Base-by-base conservation (phyloP, 1,140 invertebrate genomes). In the Cheumatopsyche charites region DNA sequence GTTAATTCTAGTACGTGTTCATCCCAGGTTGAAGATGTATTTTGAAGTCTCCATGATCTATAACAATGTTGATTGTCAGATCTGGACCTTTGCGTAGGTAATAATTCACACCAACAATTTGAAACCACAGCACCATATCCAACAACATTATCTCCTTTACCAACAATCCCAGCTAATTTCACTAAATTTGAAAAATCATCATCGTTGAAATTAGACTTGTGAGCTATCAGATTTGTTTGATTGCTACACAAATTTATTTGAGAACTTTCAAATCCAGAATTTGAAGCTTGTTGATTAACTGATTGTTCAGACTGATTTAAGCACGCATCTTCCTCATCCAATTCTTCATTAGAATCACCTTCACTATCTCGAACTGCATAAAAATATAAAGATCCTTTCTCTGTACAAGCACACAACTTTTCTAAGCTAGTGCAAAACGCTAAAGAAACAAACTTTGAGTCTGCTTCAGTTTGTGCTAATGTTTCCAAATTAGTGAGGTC, bases 1-100 rank as follows among this genome's bases (percentile, higher is more conserved):
- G 93, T 94, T 0, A 97, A 83, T 81, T 97, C 94, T 79, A 97
- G 91, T 13, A 96, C 87, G 78, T 97, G 94, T 78, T 96, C 95
- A 78, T 96, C 93, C 92, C 93, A 96, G 0, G 93, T 94, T 9
- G 89, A 92, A 82, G 90, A 88, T 72, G 95, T 94, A 76, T 91
- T 91, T 78, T 96, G 93, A 2, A 96, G 83, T 71, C 93, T 86
- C 93, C 93, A 96, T 0, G 92, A 94, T 69, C 93, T 86, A 5
- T 92, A 94, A 65, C 90, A 88, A 77, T 94, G 90, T 70, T 92
- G 90, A 76, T 91, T 91, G 76, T 94, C 92, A 1, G 88, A 87
- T 74, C 94, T 86, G 73, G 95, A 94, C 70, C 94, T 89, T 79
- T 95, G 93, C 17, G 92, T 93, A 72, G 96, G 94, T 77, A 94